phyloP scores from a whole-genome alignment of 2,797 vertebrate genomes.

The Galago senegalensis region DNA sequence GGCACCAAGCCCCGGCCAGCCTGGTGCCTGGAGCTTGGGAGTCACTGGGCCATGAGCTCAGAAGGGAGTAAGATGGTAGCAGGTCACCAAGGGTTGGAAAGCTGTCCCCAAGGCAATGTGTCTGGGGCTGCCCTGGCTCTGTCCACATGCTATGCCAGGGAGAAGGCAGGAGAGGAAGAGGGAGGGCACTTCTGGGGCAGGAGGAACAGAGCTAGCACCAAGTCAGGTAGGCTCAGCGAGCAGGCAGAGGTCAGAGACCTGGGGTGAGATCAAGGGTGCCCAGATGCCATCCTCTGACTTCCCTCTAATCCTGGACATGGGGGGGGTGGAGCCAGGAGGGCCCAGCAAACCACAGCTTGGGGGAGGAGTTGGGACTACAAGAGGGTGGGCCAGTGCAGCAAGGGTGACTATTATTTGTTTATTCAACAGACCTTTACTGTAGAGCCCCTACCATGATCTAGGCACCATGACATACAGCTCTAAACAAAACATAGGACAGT shows the following conservation, averaged over 20 bases:
- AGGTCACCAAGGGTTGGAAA: constrained; percentile 85
- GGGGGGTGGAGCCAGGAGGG: not conserved
- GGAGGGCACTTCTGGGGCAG: not conserved
- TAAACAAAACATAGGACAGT: not conserved
- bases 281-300: not conserved
- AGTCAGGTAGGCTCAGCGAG: not conserved
- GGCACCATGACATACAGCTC: not conserved
- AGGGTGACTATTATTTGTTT: not conserved
- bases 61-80: constrained; percentile 88
- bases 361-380: too few species aligned
- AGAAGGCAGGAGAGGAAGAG: not conserved
- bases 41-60: constrained; percentile 83
- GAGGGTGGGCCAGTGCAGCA: not conserved
- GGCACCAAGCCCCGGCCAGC: not conserved
- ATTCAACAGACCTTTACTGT: not conserved
- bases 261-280: not conserved
- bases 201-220: not conserved
- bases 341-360: not conserved
- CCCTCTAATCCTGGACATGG: not conserved
- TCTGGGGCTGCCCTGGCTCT: not conserved
- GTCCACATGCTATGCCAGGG: not conserved
- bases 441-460: not conserved
- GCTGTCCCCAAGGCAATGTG: constrained; percentile 86
- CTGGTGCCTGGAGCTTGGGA: not conserved
- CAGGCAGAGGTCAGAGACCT: not conserved